Base-by-base conservation (phyloP, 2,113 vertebrate species). In the Sterna hirundo region DNA sequence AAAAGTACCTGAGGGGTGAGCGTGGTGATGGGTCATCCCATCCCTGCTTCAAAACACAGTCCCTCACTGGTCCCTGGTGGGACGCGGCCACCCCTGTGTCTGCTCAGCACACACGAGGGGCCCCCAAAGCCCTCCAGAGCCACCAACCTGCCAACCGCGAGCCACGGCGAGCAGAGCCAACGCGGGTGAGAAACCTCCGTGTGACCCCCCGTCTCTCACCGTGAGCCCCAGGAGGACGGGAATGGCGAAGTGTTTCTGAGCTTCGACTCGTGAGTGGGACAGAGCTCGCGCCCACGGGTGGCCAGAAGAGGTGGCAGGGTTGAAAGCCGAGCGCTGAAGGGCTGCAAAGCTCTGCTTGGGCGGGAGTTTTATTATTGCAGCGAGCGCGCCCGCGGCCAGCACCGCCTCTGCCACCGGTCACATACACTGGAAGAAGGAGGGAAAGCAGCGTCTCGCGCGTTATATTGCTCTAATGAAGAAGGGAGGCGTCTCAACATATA, bases 151-250 rank as follows among this genome's bases (percentile, higher is more conserved):
- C 74, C 49, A 25, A 25, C 14, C 8, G 2, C 1, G 2, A 57
- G 57, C 30, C 49, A 21, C 0, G 8, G 46, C 2, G 4, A 34
- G 78, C 2, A 2, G 52, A 32, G 21, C 18, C 49, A 42, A 6
- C 0, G 1, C 1, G 11, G 49, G 19, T 3, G 7, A 52, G 49
- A 29, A 21, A 20, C 18, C 13, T 47, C 16, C 0, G 0, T 2
- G 15, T 9, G 14, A n/a, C n/a, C n/a, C 10, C 21, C 46, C 11
- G 0, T 18, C 64, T 29, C 40, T 65, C 15, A 6, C 32, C 1
- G 0, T 6, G 15, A 75, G 38, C 38, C 21, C 17, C 1, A 0
- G 32, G 34, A 47, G 60, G 52, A 27, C 2, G 3, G n/a, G 40
- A 74, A 49, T 2, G n/a, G 38, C 13, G 4, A 64, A 17, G 49